Percentiles rank a stretch among this genome's conserved stretches.
Conservation (phyloP, 2,797 vertebrate genomes). For the Helicolenus hilgendorfi region DNA sequence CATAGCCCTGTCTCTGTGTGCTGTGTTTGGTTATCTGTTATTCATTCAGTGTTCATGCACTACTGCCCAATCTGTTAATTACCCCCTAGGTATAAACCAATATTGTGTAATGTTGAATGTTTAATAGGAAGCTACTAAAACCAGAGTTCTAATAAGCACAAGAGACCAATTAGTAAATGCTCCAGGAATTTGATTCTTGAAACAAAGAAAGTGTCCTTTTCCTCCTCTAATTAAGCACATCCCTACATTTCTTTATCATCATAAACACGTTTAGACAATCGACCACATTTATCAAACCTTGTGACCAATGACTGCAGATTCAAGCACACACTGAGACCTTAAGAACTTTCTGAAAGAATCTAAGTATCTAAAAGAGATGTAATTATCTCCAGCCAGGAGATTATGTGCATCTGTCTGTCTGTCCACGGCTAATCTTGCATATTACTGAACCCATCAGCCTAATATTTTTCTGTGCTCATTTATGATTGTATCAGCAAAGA, state of each 20-base stretch:
- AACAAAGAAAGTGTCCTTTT: neutral
- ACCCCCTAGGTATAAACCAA: neutral
- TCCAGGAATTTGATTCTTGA: neutral
- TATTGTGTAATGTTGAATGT: neutral
- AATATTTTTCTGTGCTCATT: no score
- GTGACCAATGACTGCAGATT: neutral
- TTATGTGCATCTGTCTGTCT: no score
- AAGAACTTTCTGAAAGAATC: neutral
- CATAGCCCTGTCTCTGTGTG: neutral
- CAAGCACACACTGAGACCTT: neutral
- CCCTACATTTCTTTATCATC: no score
- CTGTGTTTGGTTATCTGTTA: neutral
- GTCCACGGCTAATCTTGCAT: no score
- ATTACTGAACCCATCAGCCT: accelerated
- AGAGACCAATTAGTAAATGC: neutral
- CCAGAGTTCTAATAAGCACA: neutral
- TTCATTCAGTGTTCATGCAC: neutral
- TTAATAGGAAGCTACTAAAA: neutral
- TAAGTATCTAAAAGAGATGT: neutral
- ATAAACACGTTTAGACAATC: neutral
- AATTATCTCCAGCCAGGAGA: no score
- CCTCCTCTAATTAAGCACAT: neutral
- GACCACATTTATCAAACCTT: neutral
- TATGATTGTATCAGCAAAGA: no score
- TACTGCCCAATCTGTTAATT: neutral